Evolutionary conservation across 2,888 invertebrate species (phyloP), one percentile per base, ranked within the genome.

Genomic region (Diachrysia chrysitis): DNA sequence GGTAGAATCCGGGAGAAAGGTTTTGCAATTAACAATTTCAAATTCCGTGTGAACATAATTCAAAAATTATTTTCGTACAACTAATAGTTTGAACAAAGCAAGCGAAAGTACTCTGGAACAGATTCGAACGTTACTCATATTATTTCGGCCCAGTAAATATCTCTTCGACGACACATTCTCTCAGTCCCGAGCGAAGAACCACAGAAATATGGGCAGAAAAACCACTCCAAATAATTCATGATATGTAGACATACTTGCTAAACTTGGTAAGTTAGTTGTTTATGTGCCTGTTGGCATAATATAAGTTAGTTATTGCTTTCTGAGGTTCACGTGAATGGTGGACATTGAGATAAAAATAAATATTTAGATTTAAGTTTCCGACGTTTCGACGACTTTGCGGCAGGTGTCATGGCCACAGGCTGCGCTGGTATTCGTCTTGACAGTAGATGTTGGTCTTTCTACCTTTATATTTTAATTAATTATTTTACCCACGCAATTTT

Each of bases 81-180:
- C 53, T 57, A 58, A 63, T 46, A 37, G 3, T 35, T 25, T 14
- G 48, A 55, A 59, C 16, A 58, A 48, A 54, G 46, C 54, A 56
- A 37, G 63, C 51, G 66, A 60, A 66, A 54, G 60, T 64, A 76
- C 29, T 66, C 71, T 14, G 29, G 23, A 60, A 17, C 64, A 70
- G 66, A 68, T 73, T 67, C 58, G 66, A 58, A 57, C 42, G 66
- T 64, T 54, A 42, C 63, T 62, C 51, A 71, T 66, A 70, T 77
- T 72, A 82, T 69, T 72, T 72, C 60, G 42, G 61, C 46, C 54
- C 63, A 73, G 79, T 82, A 71, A 81, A 75, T 73, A 66, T 70
- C 62, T 53, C 42, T 61, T 61, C 60, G 66, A 48, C 70, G 59
- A 78, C 71, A 73, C 76, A 68, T 76, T 76, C 69, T 66, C 70